phyloP scores from a whole-genome alignment of 1,140 invertebrate genomes.

The Propsilocerus akamusi region DNA sequence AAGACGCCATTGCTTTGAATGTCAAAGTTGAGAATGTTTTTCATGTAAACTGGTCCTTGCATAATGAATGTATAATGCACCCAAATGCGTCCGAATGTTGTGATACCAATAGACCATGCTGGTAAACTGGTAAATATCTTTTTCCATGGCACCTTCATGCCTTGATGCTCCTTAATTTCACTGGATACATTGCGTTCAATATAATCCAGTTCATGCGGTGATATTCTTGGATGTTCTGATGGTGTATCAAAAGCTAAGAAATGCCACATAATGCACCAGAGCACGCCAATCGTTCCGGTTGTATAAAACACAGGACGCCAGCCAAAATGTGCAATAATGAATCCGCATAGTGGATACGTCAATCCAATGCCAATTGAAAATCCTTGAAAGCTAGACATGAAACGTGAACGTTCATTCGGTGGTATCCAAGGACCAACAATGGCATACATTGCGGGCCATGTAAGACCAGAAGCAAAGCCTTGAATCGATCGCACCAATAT shows the following conservation, averaged over 20 bases:
- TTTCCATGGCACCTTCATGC: conserved; percentile 44
- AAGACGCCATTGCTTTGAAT: conserved; percentile 49
- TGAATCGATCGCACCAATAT: conserved; percentile 43
- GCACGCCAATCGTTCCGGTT: conserved; percentile 42
- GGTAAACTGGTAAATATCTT: conserved; percentile 55
- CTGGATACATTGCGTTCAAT: conserved; percentile 40
- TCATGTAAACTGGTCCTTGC: conserved; percentile 51
- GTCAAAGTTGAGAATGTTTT: conserved; percentile 43
- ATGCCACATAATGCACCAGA: conserved; percentile 50
- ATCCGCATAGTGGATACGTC: conserved; percentile 48
- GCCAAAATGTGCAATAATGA: conserved; percentile 43
- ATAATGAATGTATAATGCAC: conserved; percentile 53
- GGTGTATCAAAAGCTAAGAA: conserved; percentile 56
- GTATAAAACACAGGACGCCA: conserved; percentile 52
- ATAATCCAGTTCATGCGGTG: conserved; percentile 43
- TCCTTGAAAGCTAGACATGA: conserved; percentile 60
- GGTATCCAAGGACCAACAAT: conserved; percentile 74
- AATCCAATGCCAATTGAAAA: conserved; percentile 55
- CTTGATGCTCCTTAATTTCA: conserved; percentile 23
- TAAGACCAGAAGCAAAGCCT: conserved; percentile 55
- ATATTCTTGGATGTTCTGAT: conserved; percentile 51
- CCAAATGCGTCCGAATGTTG: conserved; percentile 53
- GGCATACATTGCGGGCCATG: conserved; percentile 73
- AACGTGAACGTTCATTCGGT: conserved; percentile 48
- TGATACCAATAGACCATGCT: conserved; percentile 62